Conservation (phyloP, 1,140 invertebrate genomes). For the Papilio polyxenes region DNA sequence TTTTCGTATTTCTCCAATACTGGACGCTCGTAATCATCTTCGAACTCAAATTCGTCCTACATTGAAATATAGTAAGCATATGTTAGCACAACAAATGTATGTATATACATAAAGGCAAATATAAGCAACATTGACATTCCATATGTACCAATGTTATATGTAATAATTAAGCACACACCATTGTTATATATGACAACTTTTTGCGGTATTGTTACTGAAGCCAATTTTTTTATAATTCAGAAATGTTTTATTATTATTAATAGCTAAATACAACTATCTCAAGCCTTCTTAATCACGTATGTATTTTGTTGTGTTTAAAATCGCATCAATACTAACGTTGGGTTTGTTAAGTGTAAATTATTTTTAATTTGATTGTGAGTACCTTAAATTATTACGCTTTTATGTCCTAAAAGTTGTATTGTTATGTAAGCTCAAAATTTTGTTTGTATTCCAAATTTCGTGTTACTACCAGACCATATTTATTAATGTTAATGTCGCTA, state of each 20-base stretch:
- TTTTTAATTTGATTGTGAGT: not conserved
- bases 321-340: not conserved
- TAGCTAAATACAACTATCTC: not conserved
- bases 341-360: not conserved
- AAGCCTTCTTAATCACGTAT: not conserved
- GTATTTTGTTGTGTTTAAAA: not conserved
- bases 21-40: constrained; percentile 83
- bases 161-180: not conserved
- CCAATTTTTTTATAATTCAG: not conserved
- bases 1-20: constrained; percentile 82
- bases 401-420: not conserved
- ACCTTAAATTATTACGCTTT: too few relatives aligned
- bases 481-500: not conserved
- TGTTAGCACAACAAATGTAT: constrained; percentile 74
- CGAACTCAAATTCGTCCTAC: constrained; percentile 79
- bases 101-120: constrained; percentile 42
- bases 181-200: not conserved
- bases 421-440: too few relatives aligned
- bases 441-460: not conserved
- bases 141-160: not conserved
- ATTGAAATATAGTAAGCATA: constrained; percentile 68
- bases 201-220: constrained; percentile 20
- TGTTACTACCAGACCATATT: not conserved
- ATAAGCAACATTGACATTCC: constrained; percentile 13
- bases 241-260: not conserved